phyloP scores from a whole-genome alignment of 2,797 vertebrate genomes.

The Sebastes dallii region DNA sequence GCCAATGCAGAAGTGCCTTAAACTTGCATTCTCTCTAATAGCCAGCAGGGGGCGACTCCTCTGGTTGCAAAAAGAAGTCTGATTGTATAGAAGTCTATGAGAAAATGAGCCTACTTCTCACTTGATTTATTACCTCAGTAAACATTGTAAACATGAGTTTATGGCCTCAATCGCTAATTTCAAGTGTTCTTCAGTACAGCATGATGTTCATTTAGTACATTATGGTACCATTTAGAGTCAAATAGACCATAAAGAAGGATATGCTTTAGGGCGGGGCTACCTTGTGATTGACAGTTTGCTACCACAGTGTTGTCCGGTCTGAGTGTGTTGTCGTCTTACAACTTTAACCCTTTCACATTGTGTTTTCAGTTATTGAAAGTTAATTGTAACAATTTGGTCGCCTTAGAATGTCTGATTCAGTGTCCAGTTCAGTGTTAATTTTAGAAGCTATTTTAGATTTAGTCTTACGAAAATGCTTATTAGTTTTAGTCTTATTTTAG shows the following conservation, averaged over 20 bases:
- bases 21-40: no score
- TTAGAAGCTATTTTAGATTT: no score
- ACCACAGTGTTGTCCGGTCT: not conserved
- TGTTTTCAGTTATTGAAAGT: not conserved
- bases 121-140: no score
- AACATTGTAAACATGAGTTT: not conserved
- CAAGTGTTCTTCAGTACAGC: no score
- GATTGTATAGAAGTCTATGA: not conserved
- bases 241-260: rapidly evolving
- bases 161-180: not conserved
- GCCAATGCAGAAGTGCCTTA: rapidly evolving
- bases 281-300: not conserved
- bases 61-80: not conserved
- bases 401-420: not conserved
- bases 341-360: not conserved
- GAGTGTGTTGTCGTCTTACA: not conserved
- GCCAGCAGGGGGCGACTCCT: not conserved
- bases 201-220: no score
- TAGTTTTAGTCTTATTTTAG: no score
- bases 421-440: no score
- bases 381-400: not conserved
- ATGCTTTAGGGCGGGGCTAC: not conserved
- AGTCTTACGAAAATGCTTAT: no score
- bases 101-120: not conserved
- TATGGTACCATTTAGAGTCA: not conserved